Conservation (phyloP, 1,140 invertebrate genomes). For the Neotoxoptera formosana region DNA sequence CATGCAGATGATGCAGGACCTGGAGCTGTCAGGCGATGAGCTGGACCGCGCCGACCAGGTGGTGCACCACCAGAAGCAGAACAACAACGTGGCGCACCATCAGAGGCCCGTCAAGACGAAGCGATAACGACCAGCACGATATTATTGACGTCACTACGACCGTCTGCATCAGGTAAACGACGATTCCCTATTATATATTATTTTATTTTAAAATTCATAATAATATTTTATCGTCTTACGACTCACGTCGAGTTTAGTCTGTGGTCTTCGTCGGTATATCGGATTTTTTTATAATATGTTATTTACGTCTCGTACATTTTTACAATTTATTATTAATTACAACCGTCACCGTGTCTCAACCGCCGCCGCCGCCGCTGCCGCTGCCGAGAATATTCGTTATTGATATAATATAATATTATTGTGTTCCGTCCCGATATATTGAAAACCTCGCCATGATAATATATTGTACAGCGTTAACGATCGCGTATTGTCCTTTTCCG, state of each 20-base stretch:
- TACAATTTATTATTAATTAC: neutral
- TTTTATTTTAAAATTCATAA: neutral
- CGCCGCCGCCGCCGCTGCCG: too few relatives aligned
- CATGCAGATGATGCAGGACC: slow-evolving; percentile 86
- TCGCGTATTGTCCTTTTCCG: neutral
- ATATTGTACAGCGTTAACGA: neutral
- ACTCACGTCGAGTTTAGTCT: too few relatives aligned
- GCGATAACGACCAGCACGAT: neutral
- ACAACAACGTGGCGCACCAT: slow-evolving; percentile 62
- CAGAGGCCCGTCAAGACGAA: slow-evolving; percentile 59
- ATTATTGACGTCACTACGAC: neutral
- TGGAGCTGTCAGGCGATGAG: slow-evolving; percentile 82
- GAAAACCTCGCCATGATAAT: neutral
- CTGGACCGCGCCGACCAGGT: slow-evolving; percentile 67
- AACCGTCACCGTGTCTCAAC: neutral
- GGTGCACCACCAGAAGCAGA: slow-evolving; percentile 64
- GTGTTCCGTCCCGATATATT: too few relatives aligned
- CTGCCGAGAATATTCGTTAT: neutral
- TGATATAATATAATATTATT: neutral
- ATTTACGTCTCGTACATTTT: neutral
- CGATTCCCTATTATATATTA: neutral
- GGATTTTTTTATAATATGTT: neutral
- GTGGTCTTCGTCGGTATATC: neutral
- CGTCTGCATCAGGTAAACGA: slow-evolving; percentile 15
- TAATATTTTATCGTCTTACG: neutral